Percentiles rank a stretch among this genome's conserved stretches.
Conservation (phyloP, 1,140 invertebrate species). For the Apis florea region DNA sequence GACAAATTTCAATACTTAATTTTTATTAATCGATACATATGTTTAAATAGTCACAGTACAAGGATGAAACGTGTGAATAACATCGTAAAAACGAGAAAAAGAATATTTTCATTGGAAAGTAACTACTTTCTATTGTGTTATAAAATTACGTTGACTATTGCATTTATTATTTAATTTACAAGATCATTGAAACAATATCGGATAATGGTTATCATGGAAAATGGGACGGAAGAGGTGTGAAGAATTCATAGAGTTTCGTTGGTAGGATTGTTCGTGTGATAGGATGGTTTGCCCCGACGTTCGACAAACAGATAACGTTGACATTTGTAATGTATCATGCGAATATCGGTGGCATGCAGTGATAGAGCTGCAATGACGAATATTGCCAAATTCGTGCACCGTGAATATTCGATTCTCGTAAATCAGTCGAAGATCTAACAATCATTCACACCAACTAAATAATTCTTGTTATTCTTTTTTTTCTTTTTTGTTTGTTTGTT, state of each 20-base stretch:
- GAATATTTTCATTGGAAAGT: no score
- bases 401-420: constrained; percentile 74
- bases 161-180: not conserved
- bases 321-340: constrained; percentile 65
- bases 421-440: constrained; percentile 53
- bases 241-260: not conserved
- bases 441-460: not conserved
- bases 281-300: constrained; percentile 65
- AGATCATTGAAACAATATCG: not conserved
- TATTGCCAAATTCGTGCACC: constrained; percentile 75
- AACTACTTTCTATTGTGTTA: no score
- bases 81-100: no score
- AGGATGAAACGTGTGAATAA: no score
- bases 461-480: not conserved
- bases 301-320: constrained; percentile 69
- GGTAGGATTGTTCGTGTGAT: not conserved
- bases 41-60: no score
- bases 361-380: constrained; percentile 70
- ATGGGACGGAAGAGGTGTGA: not conserved
- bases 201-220: not conserved
- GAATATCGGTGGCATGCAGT: constrained; percentile 64
- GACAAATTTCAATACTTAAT: no score
- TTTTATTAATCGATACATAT: no score
- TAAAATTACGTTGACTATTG: no score
- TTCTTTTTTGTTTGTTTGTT: not conserved